Base-by-base conservation (phyloP, 2,113 vertebrate species). In the Donacobius atricapilla region DNA sequence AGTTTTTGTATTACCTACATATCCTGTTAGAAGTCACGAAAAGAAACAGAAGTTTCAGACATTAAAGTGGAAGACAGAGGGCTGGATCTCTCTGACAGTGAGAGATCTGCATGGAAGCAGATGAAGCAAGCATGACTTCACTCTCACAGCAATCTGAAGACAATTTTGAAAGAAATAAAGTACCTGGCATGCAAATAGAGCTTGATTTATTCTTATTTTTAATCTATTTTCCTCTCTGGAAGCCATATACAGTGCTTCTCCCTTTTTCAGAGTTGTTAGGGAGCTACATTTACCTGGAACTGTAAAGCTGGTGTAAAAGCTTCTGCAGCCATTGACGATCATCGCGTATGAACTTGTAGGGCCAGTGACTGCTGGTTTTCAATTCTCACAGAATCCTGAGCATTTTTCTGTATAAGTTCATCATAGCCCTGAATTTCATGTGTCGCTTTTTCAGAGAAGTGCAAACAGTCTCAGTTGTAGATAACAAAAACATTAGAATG, bases 191-290 rank as follows among this genome's bases (percentile, higher is more conserved):
- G n/a, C 10, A 75, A 56, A 86, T 42, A 73, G 16, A 39, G 11
- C 33, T 66, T 0, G 0, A 2, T 73, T 69, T 80, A 48, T 89
- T 22, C 4, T 85, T 64, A 39, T 13, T 16, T 65, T 15, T 50
- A 76, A 45, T 58, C 31, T 14, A 2, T 22, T 93, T 86, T 86
- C 24, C 31, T 56, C 33, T 78, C 21, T 51, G 21, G 19, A 81
- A 81, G 20, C 42, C 20, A 28, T n/a, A 39, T 4, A 33, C 8
- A 24, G 16, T 1, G 1, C 15, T 92, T 73, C 20, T 19, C 18
- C 6, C 25, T 57, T 11, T 73, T 90, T 73, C 31, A 37, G 42
- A 22, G 5, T 44, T 79, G 6, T 37, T 85, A 50, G 11, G 22
- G 18, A 73, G 15, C 22, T 81, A 47, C 9, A 6, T 71, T 10